Conservation (phyloP, 2,797 vertebrate genomes). For the Tinamus major region DNA sequence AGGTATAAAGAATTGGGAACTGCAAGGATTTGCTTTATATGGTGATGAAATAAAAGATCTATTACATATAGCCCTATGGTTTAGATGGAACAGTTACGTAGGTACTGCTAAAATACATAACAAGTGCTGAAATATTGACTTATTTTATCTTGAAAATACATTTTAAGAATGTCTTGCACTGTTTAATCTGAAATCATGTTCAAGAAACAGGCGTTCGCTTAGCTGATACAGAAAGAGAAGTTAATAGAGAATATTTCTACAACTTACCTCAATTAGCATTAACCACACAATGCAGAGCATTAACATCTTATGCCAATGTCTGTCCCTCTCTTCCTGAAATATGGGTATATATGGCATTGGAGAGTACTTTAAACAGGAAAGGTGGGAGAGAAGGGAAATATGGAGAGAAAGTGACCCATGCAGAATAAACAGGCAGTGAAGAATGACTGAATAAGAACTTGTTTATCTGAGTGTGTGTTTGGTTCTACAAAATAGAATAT, state of each 20-base stretch:
- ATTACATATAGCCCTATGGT: not conserved
- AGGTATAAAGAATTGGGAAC: not conserved
- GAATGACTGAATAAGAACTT: not conserved
- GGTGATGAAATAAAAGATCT: not conserved
- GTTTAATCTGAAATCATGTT: not conserved
- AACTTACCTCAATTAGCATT: not conserved
- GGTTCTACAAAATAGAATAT: not conserved
- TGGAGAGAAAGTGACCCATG: not conserved
- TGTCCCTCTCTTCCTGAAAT: not conserved
- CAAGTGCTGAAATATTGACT: not conserved
- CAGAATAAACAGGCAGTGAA: not conserved
- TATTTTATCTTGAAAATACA: not conserved
- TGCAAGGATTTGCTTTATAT: not conserved
- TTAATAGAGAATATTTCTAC: not conserved
- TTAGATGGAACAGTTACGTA: not conserved
- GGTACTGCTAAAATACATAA: slow-evolving; percentile 5
- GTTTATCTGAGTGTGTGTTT: not conserved
- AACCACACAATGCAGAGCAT: not conserved
- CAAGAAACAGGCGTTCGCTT: not conserved
- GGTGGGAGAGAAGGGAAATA: not conserved
- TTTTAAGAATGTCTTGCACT: not conserved
- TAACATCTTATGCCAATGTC: not conserved
- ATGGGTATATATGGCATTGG: not conserved
- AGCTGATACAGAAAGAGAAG: not conserved
- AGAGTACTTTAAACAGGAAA: not conserved